These are phyloP conservation scores for Eubasilissa regina DNA, from an alignment of 1,140 invertebrate species.

Conservation along the genomic window DNA sequence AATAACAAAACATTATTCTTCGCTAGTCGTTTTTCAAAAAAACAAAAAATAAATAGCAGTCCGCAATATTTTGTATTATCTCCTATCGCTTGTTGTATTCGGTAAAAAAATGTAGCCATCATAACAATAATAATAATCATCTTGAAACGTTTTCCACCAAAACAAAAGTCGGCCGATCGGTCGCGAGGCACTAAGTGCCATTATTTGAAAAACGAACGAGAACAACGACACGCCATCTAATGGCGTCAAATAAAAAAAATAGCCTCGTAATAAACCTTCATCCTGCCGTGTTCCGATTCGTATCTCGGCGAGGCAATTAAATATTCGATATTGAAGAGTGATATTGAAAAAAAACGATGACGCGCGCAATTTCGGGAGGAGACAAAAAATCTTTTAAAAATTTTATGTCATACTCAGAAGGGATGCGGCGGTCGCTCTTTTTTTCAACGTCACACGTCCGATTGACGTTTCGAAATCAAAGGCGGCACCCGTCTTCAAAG, in stretches of 20 bases:
- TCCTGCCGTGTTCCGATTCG: slow-evolving; percentile 50
- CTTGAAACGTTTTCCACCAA: slow-evolving; percentile 31
- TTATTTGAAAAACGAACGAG: slow-evolving; percentile 36
- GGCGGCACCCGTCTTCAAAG: slow-evolving; percentile 35
- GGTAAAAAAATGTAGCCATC: too few species aligned
- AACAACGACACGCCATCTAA: slow-evolving; percentile 23
- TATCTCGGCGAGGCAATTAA: slow-evolving; percentile 58
- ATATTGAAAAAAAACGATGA: slow-evolving; percentile 56
- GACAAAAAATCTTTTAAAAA: slow-evolving; percentile 23
- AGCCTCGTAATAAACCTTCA: slow-evolving; percentile 48
- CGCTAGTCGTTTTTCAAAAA: too few species aligned
- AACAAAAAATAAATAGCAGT: too few species aligned
- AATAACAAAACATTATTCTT: too few species aligned
- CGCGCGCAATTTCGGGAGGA: slow-evolving; percentile 46
- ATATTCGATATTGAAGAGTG: slow-evolving; percentile 48
- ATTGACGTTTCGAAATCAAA: slow-evolving; percentile 57
- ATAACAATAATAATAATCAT: too few species aligned
- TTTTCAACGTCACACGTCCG: slow-evolving; percentile 37
- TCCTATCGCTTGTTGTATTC: too few species aligned
- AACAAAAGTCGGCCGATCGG: slow-evolving; percentile 29
- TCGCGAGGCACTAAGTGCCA: slow-evolving; percentile 33
- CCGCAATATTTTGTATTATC: too few species aligned
- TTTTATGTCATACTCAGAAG: slow-evolving; percentile 58
- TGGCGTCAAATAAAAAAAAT: slow-evolving; percentile 33
- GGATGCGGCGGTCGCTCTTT: slow-evolving; percentile 12